phyloP scores from a whole-genome alignment of 37 sponge, comb jelly and placozoan genomes.

The Mnemiopsis leidyi region DNA sequence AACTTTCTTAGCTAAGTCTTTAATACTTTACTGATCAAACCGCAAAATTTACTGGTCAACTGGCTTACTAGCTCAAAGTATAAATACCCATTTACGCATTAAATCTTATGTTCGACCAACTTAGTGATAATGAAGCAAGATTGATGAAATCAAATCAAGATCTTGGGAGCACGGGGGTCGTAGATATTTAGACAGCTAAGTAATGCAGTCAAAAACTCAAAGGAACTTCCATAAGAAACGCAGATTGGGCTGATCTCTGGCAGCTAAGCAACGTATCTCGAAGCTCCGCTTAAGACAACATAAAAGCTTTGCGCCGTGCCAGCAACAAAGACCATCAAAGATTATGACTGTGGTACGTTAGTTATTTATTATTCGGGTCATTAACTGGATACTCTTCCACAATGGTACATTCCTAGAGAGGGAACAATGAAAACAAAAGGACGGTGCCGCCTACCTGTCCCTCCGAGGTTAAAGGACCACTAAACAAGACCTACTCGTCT shows the following conservation, averaged over 20 bases:
- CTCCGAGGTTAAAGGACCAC: not conserved
- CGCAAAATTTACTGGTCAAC: not conserved
- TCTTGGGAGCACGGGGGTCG: too few species aligned
- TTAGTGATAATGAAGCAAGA: too few species aligned
- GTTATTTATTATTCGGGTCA: not conserved
- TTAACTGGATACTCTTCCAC: constrained; percentile 3
- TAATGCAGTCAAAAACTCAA: not conserved
- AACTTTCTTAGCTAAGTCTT: not conserved
- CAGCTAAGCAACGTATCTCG: not conserved
- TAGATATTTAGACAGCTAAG: too few species aligned
- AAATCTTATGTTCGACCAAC: too few species aligned
- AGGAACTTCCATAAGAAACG: not conserved
- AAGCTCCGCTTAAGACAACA: not conserved
- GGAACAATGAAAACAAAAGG: not conserved
- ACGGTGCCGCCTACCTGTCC: not conserved
- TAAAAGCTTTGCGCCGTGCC: not conserved
- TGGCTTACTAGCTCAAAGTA: not conserved
- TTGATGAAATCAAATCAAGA: too few species aligned
- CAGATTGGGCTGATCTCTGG: not conserved
- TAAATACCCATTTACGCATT: not conserved
- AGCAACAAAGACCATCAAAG: not conserved
- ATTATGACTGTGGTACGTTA: not conserved
- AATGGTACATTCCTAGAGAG: not conserved
- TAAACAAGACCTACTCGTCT: not conserved
- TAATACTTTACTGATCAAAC: not conserved